Conservation (phyloP, 2,113 vertebrate genomes). For the Colius striatus region DNA sequence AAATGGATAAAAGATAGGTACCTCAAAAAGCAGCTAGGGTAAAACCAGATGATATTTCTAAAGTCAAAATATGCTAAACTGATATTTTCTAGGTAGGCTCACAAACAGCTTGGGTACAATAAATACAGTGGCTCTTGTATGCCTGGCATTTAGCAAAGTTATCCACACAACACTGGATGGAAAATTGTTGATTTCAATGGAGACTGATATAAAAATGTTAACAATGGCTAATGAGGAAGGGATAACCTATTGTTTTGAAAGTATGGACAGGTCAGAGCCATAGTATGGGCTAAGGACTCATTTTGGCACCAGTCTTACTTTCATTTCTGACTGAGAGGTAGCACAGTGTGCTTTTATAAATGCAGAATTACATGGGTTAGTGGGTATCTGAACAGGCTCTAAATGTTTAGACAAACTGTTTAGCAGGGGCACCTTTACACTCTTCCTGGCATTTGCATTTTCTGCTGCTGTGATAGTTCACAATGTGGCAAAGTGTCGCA, state of each 20-base stretch:
- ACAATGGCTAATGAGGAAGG: not conserved
- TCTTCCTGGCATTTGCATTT: not conserved
- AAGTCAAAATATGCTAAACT: not conserved
- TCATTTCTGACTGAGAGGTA: not conserved
- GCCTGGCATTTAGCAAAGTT: not conserved
- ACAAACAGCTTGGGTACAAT: not conserved
- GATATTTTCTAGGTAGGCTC: not conserved
- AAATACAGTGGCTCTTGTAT: not conserved
- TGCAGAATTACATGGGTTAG: not conserved
- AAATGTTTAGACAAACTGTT: not conserved
- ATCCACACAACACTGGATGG: fast-evolving
- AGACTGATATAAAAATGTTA: not conserved
- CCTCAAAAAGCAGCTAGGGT: not conserved
- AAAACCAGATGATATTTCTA: not conserved
- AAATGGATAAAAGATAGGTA: not conserved
- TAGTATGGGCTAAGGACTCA: not conserved
- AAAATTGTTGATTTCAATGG: not conserved
- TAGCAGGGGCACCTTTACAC: not conserved
- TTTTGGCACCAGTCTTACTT: not conserved
- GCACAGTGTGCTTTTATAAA: not conserved
- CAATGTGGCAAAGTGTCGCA: not conserved
- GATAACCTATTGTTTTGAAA: not conserved
- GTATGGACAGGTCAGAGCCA: not conserved
- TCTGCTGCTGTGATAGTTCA: not conserved
- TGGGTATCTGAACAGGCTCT: not conserved